Evolutionary conservation across 2,797 vertebrate genomes (phyloP), one percentile per base, ranked within the genome.

Genomic region (Gobio occitaniae): DNA sequence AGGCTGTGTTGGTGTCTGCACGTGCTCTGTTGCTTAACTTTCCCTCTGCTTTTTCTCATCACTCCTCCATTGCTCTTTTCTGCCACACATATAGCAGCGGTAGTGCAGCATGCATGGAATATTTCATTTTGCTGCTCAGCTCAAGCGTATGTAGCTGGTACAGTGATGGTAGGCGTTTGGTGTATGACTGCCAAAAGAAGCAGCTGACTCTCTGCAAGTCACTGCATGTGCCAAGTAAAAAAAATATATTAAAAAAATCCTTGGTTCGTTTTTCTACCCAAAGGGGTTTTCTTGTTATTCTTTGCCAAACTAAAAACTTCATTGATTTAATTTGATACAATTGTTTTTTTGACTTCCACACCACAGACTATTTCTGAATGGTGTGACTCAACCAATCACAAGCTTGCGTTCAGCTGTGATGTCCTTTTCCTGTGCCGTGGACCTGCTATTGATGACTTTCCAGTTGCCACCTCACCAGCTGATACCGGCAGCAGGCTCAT

Each of bases 1-100:
- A 82, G 92, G 52, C 69, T 68, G 66, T 74, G 47, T 74, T 84
- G 61, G 82, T 5, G 50, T 70, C 59, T 82, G 52, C 47, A 65
- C 70, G 87, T 86, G 80, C 70, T 85, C 72, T 54, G 84, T 82
- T 88, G 80, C 79, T 74, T 69, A 86, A 88, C 80, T 87, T 83
- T 69, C 38, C 11, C 54, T 79, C n/a, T 76, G 13, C 21, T 75
- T 47, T 61, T 76, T 75, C 63, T 78, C 15, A 32, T 65, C 80
- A 50, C 52, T 77, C 38, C 52, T 65, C 71, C 56, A 74, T 66
- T 61, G 36, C 19, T 38, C 25, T 52, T 32, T 85, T 74, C 68
- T 8, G 71, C 15, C 74, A 32, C 63, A 65, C 63, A 16, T 32
- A 16, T 65, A 32, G 63, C 13, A 36, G 63, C 52, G 2, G 16